These are phyloP conservation scores for Cenopis cana DNA, from an alignment of 2,888 invertebrate genomes.

Conservation along the genomic window DNA sequence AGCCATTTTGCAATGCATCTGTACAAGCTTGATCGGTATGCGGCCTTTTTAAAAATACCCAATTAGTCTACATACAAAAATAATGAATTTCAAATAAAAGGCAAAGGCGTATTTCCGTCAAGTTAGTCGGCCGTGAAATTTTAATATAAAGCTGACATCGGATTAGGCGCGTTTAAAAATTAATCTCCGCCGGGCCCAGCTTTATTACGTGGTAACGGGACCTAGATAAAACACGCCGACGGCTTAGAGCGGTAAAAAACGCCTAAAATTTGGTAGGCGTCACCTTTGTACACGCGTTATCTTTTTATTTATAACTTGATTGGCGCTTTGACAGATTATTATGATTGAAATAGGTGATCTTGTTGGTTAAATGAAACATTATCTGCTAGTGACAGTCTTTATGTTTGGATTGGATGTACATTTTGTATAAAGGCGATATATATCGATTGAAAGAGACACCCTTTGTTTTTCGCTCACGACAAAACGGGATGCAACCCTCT, in stretches of 20 bases:
- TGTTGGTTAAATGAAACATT: not conserved
- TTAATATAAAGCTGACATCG: slow-evolving; percentile 41
- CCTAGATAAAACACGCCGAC: slow-evolving; percentile 14
- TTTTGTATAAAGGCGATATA: too few species aligned
- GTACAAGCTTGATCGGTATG: too few species aligned
- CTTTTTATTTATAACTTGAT: not conserved
- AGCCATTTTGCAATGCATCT: too few species aligned
- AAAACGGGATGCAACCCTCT: too few species aligned
- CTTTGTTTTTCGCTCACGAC: too few species aligned
- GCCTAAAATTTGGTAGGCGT: too few species aligned
- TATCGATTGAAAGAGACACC: too few species aligned
- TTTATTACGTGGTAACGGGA: slow-evolving; percentile 46
- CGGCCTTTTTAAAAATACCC: too few species aligned
- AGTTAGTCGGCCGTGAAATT: slow-evolving; percentile 40
- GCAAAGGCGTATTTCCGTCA: slow-evolving; percentile 32
- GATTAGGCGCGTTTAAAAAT: slow-evolving; percentile 50
- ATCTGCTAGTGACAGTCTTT: not conserved
- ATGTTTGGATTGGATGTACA: too few species aligned
- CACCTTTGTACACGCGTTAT: not conserved
- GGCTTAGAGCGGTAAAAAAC: slow-evolving; percentile 7
- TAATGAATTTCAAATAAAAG: slow-evolving; percentile 28
- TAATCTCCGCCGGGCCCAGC: slow-evolving; percentile 47
- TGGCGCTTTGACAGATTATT: not conserved
- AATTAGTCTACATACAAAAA: slow-evolving; percentile 12
- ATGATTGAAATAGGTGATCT: not conserved